Percentiles rank a stretch among this genome's conserved stretches.
These are phyloP conservation scores for Platypus cylindrus DNA, from an alignment of 2,888 invertebrate genomes.

Conservation along the genomic window DNA sequence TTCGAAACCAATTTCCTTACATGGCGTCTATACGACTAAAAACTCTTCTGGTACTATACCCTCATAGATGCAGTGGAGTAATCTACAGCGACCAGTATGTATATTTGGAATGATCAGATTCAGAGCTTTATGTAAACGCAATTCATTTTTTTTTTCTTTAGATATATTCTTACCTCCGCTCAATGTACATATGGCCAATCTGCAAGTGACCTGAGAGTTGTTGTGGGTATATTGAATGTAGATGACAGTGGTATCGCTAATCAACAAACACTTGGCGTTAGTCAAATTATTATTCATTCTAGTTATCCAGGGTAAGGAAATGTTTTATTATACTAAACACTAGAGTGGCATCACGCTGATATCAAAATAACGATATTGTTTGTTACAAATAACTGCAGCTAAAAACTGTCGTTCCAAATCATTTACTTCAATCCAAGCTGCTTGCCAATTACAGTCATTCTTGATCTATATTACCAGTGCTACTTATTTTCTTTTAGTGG, in stretches of 20 bases:
- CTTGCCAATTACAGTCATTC: too few species aligned
- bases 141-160: background rate
- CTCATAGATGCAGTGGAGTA: conserved; percentile 35
- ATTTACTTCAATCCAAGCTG: too few species aligned
- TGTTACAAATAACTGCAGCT: too few species aligned
- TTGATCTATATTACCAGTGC: too few species aligned
- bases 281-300: conserved; percentile 18
- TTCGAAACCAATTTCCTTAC: conserved; percentile 37
- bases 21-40: conserved; percentile 34
- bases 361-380: too few species aligned
- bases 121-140: too few species aligned
- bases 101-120: too few species aligned
- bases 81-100: conserved; percentile 21
- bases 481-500: too few species aligned
- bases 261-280: conserved; percentile 18
- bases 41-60: background rate
- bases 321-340: background rate
- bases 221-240: conserved; percentile 21
- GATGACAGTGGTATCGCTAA: conserved; percentile 9
- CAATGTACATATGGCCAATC: conserved; percentile 2
- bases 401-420: too few species aligned
- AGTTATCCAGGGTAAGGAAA: conserved; percentile 17
- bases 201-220: conserved; percentile 14
- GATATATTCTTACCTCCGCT: conserved; percentile 6
- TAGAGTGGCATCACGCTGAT: too few species aligned